Base-by-base conservation (phyloP, 2,113 vertebrate species). In the Malurus elegans region DNA sequence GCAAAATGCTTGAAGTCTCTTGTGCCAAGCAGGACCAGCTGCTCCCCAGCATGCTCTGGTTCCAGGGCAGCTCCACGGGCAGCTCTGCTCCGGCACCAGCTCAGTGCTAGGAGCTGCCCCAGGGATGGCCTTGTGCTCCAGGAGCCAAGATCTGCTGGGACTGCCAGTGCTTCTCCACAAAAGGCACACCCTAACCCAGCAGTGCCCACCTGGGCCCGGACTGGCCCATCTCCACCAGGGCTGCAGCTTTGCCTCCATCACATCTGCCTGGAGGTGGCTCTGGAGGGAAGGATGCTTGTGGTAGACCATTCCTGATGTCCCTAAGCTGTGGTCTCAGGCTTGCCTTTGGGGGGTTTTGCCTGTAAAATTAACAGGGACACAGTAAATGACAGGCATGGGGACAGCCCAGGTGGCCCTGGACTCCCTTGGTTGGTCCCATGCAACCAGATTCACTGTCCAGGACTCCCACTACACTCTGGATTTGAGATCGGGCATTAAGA, bases 341-440 rank as follows among this genome's bases (percentile, higher is more conserved):
- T 76, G 36, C 69, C 48, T 92, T 96, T 96, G 12, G 96, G 96
- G 17, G 97, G 96, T 42, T 95, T 96, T 47, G 80, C 97, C 97
- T 97, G 85, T 10, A 54, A 74, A 82, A 66, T 6, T 32, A 80
- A 90, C 20, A 40, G 23, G 18, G 34, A 10, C 17, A 45, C 31
- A n/a, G 19, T 8, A 6, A 7, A 7, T 10, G 7, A 29, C 20
- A 47, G 60, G 14, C 24, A 61, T 14, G 6, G 12, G 44, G 32
- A 5, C 26, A 75, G 28, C 44, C 17, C 7, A 23, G 60, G 18
- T 4, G 10, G 57, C 20, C 44, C 50, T 54, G 6, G 0, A 3
- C 29, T 18, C 6, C 29, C 66, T 29, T 66, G n/a, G 51, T 66
- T 56, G 5, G 32, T 15, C 34, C 38, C 54, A 12, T 2, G 5